Percentiles rank a stretch among this genome's conserved stretches.
Evolutionary conservation across 92 coral and sea anemone species (phyloP).

Genomic region (Paramuricea clavata): DNA sequence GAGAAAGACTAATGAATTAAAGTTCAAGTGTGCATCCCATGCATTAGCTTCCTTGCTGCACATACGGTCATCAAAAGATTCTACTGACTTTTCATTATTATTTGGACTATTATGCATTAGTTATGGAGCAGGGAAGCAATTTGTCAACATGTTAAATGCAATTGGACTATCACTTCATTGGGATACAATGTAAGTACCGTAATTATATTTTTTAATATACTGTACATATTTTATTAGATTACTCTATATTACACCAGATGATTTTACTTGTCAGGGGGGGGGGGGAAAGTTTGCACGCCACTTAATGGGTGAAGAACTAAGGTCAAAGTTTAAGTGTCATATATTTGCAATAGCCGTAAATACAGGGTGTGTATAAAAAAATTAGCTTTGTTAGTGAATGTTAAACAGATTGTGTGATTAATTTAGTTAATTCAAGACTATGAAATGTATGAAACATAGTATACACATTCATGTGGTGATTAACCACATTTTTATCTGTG

Average conservation of each 20-base stretch:
- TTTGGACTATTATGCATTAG: constrained; percentile 60
- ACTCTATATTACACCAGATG: not conserved
- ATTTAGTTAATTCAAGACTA: no score
- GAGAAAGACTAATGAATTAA: constrained; percentile 35
- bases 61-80: constrained; percentile 19
- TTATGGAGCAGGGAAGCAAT: constrained; percentile 70
- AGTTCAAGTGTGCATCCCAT: constrained; percentile 58
- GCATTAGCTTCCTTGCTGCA: constrained; percentile 57
- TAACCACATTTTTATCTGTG: not conserved
- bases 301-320: no score
- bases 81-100: constrained; percentile 45
- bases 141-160: constrained; percentile 23
- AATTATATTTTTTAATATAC: not conserved
- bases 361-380: no score
- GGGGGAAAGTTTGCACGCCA: no score
- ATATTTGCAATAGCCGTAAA: no score
- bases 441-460: not conserved
- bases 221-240: not conserved
- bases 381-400: no score
- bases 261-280: no score
- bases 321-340: no score
- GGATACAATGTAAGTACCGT: constrained; percentile 13
- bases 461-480: no score
- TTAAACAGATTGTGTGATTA: no score
- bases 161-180: constrained; percentile 31